Conservation (phyloP, 1,140 invertebrate genomes). For the Drosophila watanabei region DNA sequence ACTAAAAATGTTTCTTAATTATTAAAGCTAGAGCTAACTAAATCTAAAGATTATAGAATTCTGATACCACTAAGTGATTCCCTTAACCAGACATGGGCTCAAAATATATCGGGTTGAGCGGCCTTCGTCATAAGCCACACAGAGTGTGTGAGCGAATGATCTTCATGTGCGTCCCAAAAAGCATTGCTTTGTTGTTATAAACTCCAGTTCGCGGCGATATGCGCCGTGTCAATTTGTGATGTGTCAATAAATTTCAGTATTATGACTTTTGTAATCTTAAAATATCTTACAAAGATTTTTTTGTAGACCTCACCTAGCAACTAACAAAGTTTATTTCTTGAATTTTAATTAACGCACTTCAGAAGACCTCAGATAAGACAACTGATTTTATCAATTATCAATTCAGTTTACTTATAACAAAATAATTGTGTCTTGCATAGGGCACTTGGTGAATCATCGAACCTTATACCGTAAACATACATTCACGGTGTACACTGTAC, state of each 20-base stretch:
- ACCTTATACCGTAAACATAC: background rate
- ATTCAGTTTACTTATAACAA: background rate
- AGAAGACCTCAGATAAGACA: background rate
- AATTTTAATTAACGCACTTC: background rate
- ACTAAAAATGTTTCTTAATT: no score
- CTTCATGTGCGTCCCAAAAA: no score
- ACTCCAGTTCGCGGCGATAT: no score
- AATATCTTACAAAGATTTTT: background rate
- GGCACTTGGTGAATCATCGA: background rate
- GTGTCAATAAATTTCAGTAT: no score
- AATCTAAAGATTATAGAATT: background rate
- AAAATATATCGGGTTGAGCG: no score
- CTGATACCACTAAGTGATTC: background rate
- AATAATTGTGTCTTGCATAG: background rate
- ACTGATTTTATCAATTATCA: slow-evolving; percentile 2
- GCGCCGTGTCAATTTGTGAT: no score
- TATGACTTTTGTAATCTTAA: no score
- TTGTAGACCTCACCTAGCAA: background rate
- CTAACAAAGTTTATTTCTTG: no score
- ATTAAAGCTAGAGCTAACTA: background rate
- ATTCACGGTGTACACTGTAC: background rate
- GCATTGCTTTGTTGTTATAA: no score
- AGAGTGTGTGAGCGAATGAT: no score
- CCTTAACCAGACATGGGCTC: background rate
- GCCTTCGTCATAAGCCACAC: no score